A percentile compares a stretch with the other conserved stretches of the same genome.
Evolutionary conservation across 2,888 invertebrate species (phyloP).

Genomic region (Pammene aurita): DNA sequence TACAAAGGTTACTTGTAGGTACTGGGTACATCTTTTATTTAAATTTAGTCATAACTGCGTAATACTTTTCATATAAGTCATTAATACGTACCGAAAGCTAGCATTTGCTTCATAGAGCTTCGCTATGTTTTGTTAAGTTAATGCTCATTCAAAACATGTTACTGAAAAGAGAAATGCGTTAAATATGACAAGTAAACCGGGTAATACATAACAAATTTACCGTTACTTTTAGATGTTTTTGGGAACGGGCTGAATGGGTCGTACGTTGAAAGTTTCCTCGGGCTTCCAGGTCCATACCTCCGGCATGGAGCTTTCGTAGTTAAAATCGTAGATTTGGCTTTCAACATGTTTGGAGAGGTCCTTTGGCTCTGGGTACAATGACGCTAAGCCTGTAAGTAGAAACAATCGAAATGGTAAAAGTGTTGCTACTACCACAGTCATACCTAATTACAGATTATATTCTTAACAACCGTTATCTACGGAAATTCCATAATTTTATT

Average conservation of each 20-base stretch:
- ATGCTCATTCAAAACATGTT: background rate
- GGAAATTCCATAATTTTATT: background rate
- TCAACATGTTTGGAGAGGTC: conserved; percentile 88
- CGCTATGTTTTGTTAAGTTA: conserved; percentile 1
- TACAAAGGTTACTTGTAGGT: conserved; percentile 1
- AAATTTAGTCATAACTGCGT: conserved; percentile 15
- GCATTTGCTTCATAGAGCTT: background rate
- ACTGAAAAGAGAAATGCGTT: conserved; percentile 31
- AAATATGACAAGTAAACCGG: conserved; percentile 16
- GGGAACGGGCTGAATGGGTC: conserved; percentile 75
- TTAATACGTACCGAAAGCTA: conserved; percentile 14
- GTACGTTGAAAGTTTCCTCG: conserved; percentile 73
- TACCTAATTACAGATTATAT: background rate
- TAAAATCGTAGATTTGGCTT: conserved; percentile 89
- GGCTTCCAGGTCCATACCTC: conserved; percentile 86
- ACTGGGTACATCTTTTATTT: conserved; percentile 9
- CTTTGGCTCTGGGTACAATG: conserved; percentile 92
- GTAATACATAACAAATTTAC: background rate
- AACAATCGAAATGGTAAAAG: background rate
- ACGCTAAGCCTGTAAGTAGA: conserved; percentile 86
- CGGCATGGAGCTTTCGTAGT: conserved; percentile 91
- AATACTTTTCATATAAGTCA: conserved; percentile 25
- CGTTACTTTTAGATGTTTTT: conserved; percentile 70
- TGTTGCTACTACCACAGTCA: background rate
- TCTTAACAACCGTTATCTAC: background rate